Evolutionary conservation across 2,113 vertebrate genomes (phyloP).

Genomic region (Oncorhynchus masou): DNA sequence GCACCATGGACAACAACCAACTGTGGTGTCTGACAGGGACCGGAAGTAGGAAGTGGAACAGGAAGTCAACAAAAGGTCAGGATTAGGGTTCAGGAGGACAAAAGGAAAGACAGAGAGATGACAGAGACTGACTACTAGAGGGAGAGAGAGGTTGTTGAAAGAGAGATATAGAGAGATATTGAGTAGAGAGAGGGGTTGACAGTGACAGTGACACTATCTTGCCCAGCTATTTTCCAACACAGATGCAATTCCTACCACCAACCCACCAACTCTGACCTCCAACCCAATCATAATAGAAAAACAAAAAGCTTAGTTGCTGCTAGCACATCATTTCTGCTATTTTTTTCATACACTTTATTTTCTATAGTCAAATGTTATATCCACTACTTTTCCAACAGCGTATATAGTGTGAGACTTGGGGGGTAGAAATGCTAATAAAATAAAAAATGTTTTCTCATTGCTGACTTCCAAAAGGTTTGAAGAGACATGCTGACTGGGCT

Average conservation of each 20-base stretch:
- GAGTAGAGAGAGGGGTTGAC: neutral
- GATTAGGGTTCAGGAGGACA: neutral
- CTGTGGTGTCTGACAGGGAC: neutral
- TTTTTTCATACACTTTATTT: neutral
- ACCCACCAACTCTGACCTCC: slow-evolving; percentile 6
- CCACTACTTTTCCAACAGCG: too few relatives aligned
- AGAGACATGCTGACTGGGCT: too few relatives aligned
- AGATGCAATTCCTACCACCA: slow-evolving; percentile 41
- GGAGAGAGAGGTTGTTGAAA: too few relatives aligned
- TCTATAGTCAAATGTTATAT: too few relatives aligned
- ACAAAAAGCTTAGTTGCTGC: neutral
- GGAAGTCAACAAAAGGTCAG: neutral
- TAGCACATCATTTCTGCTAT: too few relatives aligned
- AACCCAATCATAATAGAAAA: neutral
- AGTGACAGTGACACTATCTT: neutral
- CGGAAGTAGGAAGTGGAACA: neutral
- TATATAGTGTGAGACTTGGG: too few relatives aligned
- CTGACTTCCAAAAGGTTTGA: too few relatives aligned
- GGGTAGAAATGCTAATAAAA: too few relatives aligned
- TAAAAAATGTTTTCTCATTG: too few relatives aligned
- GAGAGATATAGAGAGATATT: too few relatives aligned
- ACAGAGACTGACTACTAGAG: neutral
- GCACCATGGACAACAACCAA: neutral
- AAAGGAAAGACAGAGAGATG: neutral
- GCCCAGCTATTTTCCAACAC: neutral